Base-by-base conservation (phyloP, 2,113 vertebrate species). In the Hepsetus odoe region DNA sequence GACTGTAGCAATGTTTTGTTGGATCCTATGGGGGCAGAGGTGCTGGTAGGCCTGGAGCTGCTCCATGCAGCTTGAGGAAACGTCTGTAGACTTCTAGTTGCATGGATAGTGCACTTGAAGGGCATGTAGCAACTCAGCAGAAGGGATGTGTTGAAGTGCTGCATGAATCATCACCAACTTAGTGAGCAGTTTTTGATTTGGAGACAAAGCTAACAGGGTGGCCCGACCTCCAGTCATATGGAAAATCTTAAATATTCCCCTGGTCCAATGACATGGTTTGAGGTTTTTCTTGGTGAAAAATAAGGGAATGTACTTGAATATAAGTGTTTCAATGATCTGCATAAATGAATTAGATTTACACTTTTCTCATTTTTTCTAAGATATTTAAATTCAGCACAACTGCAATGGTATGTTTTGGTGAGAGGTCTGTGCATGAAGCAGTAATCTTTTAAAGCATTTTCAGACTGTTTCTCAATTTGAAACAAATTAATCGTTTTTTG, bases 1-100 rank as follows among this genome's bases (percentile, higher is more conserved):
- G 59, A 81, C 74, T 84, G 79, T 84, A 81, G 70, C 82, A 80
- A 77, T 81, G 74, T 80, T 74, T 84, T 65, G 53, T 74, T 59
- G 35, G 44, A 46, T 70, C 49, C 61, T 20, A 62, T 73, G 70
- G 26, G 69, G 80, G 68, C 66, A 53, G 73, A 18, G 18, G 33
- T 81, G 72, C 40, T 20, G 71, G 71, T 59, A 65, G 77, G 44
- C 38, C 66, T 76, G 53, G 49, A 16, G 56, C 55, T 64, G 53
- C 55, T 72, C 64, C 35, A n/a, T 6, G 33, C 53, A 32, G 38
- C 26, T 42, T 20, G 35, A 61, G 59, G 49, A 59, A 53, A 26
- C n/a, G 61, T 35, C 61, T 65, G 32, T 26, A 38, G 14, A 65
- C 33, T 38, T 18, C 13, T 59, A 26, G 44, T 9, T 44, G 46